Conservation (phyloP, 2,797 vertebrate species). For the Euthynnus affinis region DNA sequence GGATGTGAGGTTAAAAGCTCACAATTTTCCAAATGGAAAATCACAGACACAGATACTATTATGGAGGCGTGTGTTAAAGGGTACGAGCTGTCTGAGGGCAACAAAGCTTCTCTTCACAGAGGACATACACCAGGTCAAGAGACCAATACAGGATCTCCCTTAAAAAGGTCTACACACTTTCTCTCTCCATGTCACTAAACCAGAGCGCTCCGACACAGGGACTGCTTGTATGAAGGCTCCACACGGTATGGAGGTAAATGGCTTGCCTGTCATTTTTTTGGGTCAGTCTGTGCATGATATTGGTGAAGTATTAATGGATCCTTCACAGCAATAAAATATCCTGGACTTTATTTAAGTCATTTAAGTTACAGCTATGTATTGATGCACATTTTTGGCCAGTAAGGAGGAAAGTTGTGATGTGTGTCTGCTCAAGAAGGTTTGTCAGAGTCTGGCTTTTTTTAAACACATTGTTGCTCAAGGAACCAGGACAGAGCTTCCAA, state of each 20-base stretch:
- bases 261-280: slow-evolving; percentile 63
- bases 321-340: slow-evolving; percentile 25
- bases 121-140: slow-evolving; percentile 74
- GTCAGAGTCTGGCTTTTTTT: slow-evolving; percentile 8
- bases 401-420: slow-evolving; percentile 22
- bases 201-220: slow-evolving; percentile 69
- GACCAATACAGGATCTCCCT: slow-evolving; percentile 74
- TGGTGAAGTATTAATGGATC: slow-evolving; percentile 29
- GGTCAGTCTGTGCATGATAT: slow-evolving; percentile 51
- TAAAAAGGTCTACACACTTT: slow-evolving; percentile 61
- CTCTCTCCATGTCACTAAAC: slow-evolving; percentile 72
- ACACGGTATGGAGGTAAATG: slow-evolving; percentile 69
- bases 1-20: slow-evolving; percentile 73
- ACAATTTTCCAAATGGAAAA: slow-evolving; percentile 81
- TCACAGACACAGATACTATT: slow-evolving; percentile 82
- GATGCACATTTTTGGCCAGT: background rate
- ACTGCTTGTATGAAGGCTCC: slow-evolving; percentile 68
- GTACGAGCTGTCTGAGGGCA: slow-evolving; percentile 69
- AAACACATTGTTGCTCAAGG: background rate
- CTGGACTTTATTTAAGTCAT: slow-evolving; percentile 27
- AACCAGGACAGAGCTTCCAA: background rate
- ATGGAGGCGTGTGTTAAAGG: slow-evolving; percentile 77
- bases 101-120: slow-evolving; percentile 84
- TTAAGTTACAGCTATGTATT: slow-evolving; percentile 26
- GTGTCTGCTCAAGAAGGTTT: slow-evolving; percentile 19